These are phyloP conservation scores for Typhlichthys subterraneus DNA, from an alignment of 2,797 vertebrate genomes.

Conservation along the genomic window DNA sequence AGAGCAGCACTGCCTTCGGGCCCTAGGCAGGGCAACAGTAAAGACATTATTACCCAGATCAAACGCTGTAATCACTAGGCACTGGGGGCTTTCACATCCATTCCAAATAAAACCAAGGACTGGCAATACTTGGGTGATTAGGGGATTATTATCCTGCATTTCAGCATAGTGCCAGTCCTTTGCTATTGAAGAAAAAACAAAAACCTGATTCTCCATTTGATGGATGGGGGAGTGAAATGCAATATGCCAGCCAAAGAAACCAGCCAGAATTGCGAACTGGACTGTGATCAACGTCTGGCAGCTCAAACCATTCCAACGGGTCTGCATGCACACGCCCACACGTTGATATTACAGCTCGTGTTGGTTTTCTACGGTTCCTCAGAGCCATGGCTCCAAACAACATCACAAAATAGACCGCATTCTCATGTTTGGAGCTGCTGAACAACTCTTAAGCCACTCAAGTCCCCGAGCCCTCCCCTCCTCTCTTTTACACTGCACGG, in stretches of 20 bases:
- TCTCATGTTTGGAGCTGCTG: slow-evolving; percentile 48
- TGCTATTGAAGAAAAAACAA: slow-evolving; percentile 34
- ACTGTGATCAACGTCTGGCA: slow-evolving; percentile 61
- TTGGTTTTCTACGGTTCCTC: slow-evolving; percentile 39
- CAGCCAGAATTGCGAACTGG: slow-evolving; percentile 48
- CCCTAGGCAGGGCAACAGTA: slow-evolving; percentile 77
- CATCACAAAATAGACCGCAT: slow-evolving; percentile 41
- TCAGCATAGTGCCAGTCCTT: slow-evolving; percentile 72
- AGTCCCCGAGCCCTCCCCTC: background rate
- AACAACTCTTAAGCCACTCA: slow-evolving; percentile 59
- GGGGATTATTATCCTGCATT: slow-evolving; percentile 80
- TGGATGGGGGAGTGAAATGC: slow-evolving; percentile 48
- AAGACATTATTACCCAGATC: slow-evolving; percentile 86
- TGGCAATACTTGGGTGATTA: slow-evolving; percentile 83
- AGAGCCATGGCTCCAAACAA: slow-evolving; percentile 31
- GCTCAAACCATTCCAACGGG: slow-evolving; percentile 21
- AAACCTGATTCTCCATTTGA: slow-evolving; percentile 53
- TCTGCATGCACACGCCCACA: slow-evolving; percentile 37
- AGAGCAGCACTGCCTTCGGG: slow-evolving; percentile 74
- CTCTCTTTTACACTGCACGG: slow-evolving; percentile 30
- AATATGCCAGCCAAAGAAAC: slow-evolving; percentile 44
- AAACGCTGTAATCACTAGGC: slow-evolving; percentile 83
- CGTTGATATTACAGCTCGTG: slow-evolving; percentile 32
- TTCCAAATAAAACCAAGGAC: slow-evolving; percentile 76
- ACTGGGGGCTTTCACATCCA: slow-evolving; percentile 80